Percentiles rank a stretch among this genome's conserved stretches.
Conservation (phyloP, 2,888 invertebrate species). For the Ligdia adustata region DNA sequence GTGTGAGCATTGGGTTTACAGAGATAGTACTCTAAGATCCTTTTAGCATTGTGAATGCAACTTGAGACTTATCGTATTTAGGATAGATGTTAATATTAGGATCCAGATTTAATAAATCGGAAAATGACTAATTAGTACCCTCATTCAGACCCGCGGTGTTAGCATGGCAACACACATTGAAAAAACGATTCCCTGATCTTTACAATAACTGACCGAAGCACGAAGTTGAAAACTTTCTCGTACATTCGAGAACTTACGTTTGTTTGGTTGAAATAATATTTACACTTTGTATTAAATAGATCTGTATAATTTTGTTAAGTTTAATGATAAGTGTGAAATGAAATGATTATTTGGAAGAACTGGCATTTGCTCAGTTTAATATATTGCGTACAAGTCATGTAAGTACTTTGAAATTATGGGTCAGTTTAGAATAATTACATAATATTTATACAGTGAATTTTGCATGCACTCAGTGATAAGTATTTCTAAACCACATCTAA, state of each 20-base stretch:
- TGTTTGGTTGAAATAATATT: constrained; percentile 6
- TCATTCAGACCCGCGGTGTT: constrained; percentile 30
- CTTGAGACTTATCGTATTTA: too few species aligned
- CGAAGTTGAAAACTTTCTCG: constrained; percentile 4
- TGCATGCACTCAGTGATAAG: constrained; percentile 27
- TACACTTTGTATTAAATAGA: constrained; percentile 45
- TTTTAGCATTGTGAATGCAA: too few species aligned
- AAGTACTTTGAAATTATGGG: constrained; percentile 55
- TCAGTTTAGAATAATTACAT: constrained; percentile 50
- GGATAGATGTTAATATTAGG: constrained; percentile 7
- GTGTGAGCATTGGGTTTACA: too few species aligned
- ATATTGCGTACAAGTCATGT: constrained; percentile 21
- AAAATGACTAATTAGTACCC: constrained; percentile 18
- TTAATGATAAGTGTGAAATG: constrained; percentile 25
- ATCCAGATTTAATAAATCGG: constrained; percentile 4
- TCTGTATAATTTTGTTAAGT: constrained; percentile 58
- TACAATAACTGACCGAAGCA: too few species aligned
- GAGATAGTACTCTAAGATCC: too few species aligned
- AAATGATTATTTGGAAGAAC: constrained; percentile 15
- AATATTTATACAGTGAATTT: constrained; percentile 6
- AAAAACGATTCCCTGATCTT: too few species aligned
- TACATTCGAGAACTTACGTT: not conserved
- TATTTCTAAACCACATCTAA: constrained; percentile 5
- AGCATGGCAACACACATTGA: constrained; percentile 31
- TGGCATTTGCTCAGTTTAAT: constrained; percentile 21